Evolutionary conservation across 2,797 vertebrate genomes (phyloP).

Genomic region (Artibeus lituratus): DNA sequence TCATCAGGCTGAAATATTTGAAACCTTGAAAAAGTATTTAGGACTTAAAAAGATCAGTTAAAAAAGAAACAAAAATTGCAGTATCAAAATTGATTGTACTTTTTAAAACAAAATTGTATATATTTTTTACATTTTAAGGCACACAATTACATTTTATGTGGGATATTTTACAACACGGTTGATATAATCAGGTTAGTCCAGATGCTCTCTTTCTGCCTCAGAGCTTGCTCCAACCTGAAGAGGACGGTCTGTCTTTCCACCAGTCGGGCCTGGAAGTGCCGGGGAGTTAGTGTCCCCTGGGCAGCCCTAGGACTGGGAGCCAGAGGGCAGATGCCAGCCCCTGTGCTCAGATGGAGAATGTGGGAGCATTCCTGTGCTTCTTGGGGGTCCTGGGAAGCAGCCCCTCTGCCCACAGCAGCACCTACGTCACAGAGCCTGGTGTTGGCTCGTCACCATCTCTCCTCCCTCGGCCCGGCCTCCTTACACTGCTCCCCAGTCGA

Average conservation of each 20-base stretch:
- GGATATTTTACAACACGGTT: neutral
- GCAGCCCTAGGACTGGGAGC: neutral
- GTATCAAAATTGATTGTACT: neutral
- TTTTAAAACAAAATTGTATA: neutral
- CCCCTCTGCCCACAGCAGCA: neutral
- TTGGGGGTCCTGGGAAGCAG: neutral
- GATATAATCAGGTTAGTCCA: neutral
- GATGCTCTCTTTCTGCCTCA: neutral
- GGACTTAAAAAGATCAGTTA: neutral
- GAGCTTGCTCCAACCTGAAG: neutral
- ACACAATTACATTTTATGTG: neutral
- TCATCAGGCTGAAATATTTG: neutral
- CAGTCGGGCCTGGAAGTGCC: too few species aligned
- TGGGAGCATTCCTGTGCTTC: neutral
- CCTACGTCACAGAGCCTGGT: neutral
- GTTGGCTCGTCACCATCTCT: neutral
- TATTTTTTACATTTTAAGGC: neutral
- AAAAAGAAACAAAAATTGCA: neutral
- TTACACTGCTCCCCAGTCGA: neutral
- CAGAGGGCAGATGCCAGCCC: too few species aligned
- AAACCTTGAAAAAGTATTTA: constrained; percentile 8
- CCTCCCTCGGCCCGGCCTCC: neutral
- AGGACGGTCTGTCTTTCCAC: neutral
- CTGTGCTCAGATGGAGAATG: too few species aligned
- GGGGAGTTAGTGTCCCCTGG: neutral